Base-by-base conservation (phyloP, 1,140 invertebrate genomes). In the Micrasema minimum region DNA sequence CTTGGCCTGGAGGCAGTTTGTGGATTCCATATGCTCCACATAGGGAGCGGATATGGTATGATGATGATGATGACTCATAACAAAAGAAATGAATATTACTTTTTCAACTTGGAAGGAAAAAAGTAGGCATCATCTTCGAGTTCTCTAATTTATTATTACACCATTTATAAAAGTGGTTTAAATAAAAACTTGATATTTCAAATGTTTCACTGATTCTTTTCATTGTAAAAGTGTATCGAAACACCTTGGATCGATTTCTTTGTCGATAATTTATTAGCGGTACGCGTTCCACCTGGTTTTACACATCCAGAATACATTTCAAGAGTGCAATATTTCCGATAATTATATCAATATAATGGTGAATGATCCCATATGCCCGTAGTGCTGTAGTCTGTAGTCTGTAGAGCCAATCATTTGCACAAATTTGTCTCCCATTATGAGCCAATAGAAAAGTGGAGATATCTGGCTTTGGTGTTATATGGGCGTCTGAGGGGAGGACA, bases 321-420 rank as follows among this genome's bases (percentile, higher is more conserved):
- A 35, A 51, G 48, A 20, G 48, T 11, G 10, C 22, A 22, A 62
- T 62, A 31, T 45, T 55, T 26, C 59, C 0, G 38, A n/a, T 45
- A 62, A 62, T 45, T 31, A 62, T 46, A 3, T n/a, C 45, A 20
- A 37, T 59, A 35, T 51, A 59, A 57, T 64, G 57, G 22, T 75
- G 57, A 75, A 75, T 75, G 72, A 71, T 71, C 72, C 72, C 72
- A 64, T 35, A 75, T 75, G 59, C 72, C 72, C 68, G 64, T 64
- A 71, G 57, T 12, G 14, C 2, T 12, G 11, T n/a, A n/a, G 59
- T 69, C 72, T 64, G 64, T 64, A 71, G 57, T 12, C 2, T 12
- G 11, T 50, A 59, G 46, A 38, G 53, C 9, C 12, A 65, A 53
- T 62, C 14, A 55, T 74, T 74, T 70, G 72, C 72, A 51, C 67